Evolutionary conservation across 92 coral and sea anemone species (phyloP).

Genomic region (Siderastrea radians): DNA sequence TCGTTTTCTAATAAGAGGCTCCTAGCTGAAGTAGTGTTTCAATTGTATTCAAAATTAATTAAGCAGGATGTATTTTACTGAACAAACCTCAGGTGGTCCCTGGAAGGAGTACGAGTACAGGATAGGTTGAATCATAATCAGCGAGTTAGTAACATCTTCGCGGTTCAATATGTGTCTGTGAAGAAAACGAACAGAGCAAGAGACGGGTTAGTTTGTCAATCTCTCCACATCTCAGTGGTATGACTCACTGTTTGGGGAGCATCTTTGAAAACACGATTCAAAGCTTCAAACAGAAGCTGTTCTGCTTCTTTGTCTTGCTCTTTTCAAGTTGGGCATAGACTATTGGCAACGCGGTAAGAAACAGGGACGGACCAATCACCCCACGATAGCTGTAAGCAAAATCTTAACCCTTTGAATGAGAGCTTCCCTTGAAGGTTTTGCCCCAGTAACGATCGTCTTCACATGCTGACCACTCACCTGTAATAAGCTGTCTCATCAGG

Average conservation of each 20-base stretch:
- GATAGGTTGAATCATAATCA: conserved; percentile 98
- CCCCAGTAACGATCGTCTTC: not conserved
- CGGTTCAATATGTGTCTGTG: conserved; percentile 93
- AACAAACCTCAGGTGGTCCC: conserved; percentile 96
- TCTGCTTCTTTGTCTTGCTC: not conserved
- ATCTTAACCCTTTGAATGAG: not conserved
- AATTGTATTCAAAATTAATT: not conserved
- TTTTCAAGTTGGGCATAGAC: too few relatives aligned
- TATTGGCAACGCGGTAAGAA: too few relatives aligned
- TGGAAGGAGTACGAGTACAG: conserved; percentile 97
- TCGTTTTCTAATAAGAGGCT: not conserved
- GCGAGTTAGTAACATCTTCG: conserved; percentile 96
- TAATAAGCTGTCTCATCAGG: conserved; percentile 99
- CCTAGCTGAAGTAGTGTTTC: not conserved
- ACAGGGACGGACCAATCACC: too few relatives aligned
- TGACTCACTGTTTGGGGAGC: too few relatives aligned
- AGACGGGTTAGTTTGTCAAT: not conserved
- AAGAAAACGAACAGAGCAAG: not conserved
- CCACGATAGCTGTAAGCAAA: too few relatives aligned
- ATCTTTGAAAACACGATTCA: not conserved
- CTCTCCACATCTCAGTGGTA: not conserved
- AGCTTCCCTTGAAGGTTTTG: not conserved
- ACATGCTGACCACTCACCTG: conserved; percentile 62
- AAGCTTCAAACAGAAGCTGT: not conserved
- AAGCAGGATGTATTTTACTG: not conserved